Evolutionary conservation across 1,140 invertebrate species (phyloP).

Genomic region (Drosophila albomicans): DNA sequence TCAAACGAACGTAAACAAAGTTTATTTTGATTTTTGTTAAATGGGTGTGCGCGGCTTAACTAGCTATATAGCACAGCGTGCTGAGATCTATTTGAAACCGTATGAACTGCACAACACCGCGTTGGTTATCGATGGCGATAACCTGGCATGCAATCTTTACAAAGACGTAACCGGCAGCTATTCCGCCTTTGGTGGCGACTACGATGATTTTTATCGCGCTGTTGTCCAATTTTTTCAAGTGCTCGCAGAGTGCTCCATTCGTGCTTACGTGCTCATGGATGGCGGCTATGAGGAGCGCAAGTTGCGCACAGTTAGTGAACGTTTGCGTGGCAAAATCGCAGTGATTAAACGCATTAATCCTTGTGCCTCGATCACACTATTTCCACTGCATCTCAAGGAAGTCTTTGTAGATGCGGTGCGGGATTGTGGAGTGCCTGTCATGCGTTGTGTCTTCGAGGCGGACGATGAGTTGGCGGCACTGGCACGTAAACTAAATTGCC

Average conservation of each 20-base stretch:
- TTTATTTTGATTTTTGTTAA: constrained; percentile 9
- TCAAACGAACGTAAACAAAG: constrained; percentile 50
- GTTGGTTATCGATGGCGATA: constrained; percentile 94
- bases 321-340: constrained; percentile 88
- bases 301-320: constrained; percentile 88
- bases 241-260: constrained; percentile 90
- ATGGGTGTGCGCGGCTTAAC: constrained; percentile 95
- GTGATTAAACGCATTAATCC: constrained; percentile 85
- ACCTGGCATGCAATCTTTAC: constrained; percentile 91
- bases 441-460: constrained; percentile 93
- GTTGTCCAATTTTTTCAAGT: constrained; percentile 90
- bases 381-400: constrained; percentile 90
- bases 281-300: constrained; percentile 92
- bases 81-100: constrained; percentile 88
- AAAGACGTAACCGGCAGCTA: constrained; percentile 87
- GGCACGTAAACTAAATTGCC: constrained; percentile 91
- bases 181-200: constrained; percentile 94
- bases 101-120: constrained; percentile 89
- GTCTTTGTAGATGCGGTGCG: constrained; percentile 89
- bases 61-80: constrained; percentile 90
- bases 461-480: constrained; percentile 93
- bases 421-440: constrained; percentile 88
- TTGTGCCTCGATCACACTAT: constrained; percentile 86
- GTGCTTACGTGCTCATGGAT: constrained; percentile 92
- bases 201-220: constrained; percentile 89